phyloP scores from a whole-genome alignment of 2,113 vertebrate species.

The Scortum barcoo region DNA sequence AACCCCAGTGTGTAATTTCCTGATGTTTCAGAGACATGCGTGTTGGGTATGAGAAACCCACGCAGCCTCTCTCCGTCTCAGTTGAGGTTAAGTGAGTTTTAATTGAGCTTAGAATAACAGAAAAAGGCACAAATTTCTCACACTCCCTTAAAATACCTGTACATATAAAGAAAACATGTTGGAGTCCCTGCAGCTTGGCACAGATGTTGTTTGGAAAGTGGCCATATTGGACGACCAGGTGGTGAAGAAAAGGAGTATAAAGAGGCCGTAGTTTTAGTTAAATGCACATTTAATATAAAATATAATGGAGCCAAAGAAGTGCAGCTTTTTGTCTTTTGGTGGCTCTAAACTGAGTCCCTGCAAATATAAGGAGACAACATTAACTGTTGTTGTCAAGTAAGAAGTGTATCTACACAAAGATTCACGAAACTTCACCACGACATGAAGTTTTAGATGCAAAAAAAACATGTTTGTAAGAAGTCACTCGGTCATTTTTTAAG shows the following conservation, averaged over 20 bases:
- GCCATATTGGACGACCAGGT: conserved; percentile 20
- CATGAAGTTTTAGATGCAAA: not conserved
- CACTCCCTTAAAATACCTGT: not conserved
- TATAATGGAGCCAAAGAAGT: not conserved
- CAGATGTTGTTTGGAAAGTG: conserved; percentile 11
- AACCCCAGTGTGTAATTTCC: conserved; percentile 48
- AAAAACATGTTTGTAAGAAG: not conserved
- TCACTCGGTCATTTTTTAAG: too few species aligned
- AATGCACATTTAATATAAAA: not conserved
- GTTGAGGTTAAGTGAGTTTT: conserved; percentile 40
- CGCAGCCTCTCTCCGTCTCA: not conserved
- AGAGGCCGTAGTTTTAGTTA: not conserved
- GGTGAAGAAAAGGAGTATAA: not conserved
- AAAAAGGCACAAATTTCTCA: conserved; percentile 10
- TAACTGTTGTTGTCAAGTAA: not conserved
- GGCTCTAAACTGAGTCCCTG: not conserved
- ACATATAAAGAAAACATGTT: conserved; percentile 1
- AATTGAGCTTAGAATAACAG: conserved; percentile 63
- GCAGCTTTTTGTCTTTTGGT: not conserved
- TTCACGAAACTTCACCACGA: too few species aligned
- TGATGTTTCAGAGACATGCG: conserved; percentile 30
- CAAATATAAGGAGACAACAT: not conserved
- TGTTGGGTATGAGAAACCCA: conserved; percentile 1
- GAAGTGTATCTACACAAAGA: not conserved
- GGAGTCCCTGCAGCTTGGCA: not conserved